Conservation (phyloP, 2,888 invertebrate species). For the Archaeoteleia sp. region DNA sequence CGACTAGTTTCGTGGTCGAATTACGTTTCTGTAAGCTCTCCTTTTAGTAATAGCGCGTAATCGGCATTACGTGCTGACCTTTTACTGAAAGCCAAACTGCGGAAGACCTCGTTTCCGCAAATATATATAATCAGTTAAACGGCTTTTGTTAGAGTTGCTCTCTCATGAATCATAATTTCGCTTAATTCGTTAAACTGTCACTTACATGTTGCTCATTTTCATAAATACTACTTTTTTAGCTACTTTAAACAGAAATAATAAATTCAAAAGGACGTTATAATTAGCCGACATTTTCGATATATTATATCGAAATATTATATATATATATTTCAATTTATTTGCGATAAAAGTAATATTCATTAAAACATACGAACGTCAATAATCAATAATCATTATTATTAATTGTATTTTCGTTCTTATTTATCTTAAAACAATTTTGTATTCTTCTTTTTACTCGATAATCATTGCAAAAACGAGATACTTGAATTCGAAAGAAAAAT, state of each 20-base stretch:
- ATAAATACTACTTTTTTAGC: too few relatives aligned
- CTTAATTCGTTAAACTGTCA: constrained; percentile 13
- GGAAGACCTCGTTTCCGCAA: constrained; percentile 10
- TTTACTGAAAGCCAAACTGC: constrained; percentile 8
- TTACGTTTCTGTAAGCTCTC: constrained; percentile 12
- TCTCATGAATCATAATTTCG: constrained; percentile 11
- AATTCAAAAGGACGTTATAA: neutral
- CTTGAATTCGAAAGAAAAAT: constrained; percentile 1
- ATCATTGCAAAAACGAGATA: neutral
- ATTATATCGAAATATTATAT: too few relatives aligned
- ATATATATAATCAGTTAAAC: constrained; percentile 15
- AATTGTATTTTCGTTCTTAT: too few relatives aligned
- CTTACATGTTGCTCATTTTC: constrained; percentile 12
- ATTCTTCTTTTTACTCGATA: too few relatives aligned
- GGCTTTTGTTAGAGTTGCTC: constrained; percentile 12
- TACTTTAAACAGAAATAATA: neutral
- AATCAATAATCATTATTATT: too few relatives aligned
- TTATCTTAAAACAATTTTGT: too few relatives aligned
- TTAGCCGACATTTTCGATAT: neutral
- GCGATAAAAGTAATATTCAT: too few relatives aligned
- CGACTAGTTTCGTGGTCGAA: constrained; percentile 12
- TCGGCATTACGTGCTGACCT: constrained; percentile 11
- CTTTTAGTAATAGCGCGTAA: constrained; percentile 7
- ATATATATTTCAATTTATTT: too few relatives aligned
- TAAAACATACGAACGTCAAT: too few relatives aligned